Evolutionary conservation across 2,113 vertebrate species (phyloP).

Genomic region (Rhodinocichla rosea): DNA sequence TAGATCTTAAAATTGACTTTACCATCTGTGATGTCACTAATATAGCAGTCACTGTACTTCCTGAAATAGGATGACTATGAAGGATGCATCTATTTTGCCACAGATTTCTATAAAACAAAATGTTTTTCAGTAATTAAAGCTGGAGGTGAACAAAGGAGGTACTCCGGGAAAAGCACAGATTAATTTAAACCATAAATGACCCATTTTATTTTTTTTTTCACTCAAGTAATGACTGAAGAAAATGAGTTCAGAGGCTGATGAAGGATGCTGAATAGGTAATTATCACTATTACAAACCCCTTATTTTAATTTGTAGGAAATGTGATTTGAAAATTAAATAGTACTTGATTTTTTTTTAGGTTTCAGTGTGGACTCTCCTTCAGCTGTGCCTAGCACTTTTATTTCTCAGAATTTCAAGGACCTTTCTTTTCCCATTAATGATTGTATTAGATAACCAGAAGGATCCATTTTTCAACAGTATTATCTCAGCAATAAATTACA

Average conservation of each 20-base stretch:
- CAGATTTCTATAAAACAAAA: slow-evolving; percentile 10
- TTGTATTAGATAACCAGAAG: slow-evolving; percentile 3
- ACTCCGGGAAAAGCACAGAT: slow-evolving; percentile 11
- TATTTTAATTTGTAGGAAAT: slow-evolving; percentile 57
- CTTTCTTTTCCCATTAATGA: slow-evolving; percentile 12
- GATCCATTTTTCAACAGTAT: slow-evolving; percentile 7
- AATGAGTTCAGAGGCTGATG: slow-evolving; percentile 48
- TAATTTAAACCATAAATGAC: slow-evolving; percentile 60
- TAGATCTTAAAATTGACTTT: slow-evolving; percentile 2
- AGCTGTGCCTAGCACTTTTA: not conserved
- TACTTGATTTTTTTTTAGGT: not conserved
- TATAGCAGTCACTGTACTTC: not conserved
- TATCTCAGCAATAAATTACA: slow-evolving; percentile 25
- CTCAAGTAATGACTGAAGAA: slow-evolving; percentile 52
- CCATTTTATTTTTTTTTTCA: slow-evolving; percentile 24
- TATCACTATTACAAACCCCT: slow-evolving; percentile 49
- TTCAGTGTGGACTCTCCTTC: not conserved
- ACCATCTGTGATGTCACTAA: slow-evolving; percentile 44
- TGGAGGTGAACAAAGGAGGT: slow-evolving; percentile 37
- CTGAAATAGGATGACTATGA: slow-evolving; percentile 2
- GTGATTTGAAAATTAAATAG: slow-evolving; percentile 55
- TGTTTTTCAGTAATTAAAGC: slow-evolving; percentile 42
- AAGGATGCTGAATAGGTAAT: slow-evolving; percentile 38
- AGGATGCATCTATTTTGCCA: slow-evolving; percentile 21
- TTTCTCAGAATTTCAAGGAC: slow-evolving; percentile 31